phyloP scores from a whole-genome alignment of 1,140 invertebrate genomes.

The Chironomus tepperi region DNA sequence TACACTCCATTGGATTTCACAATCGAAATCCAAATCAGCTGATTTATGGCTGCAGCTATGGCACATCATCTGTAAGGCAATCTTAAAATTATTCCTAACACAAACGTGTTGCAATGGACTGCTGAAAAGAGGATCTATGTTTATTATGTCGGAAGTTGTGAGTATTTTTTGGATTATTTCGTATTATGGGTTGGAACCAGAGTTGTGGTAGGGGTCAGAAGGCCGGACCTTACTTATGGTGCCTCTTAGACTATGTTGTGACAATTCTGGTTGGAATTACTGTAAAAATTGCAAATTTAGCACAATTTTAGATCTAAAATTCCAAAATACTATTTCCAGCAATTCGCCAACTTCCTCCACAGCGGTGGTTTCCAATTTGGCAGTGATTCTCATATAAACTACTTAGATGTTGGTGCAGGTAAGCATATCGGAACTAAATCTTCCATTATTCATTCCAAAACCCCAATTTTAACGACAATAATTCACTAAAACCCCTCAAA shows the following conservation, averaged over 20 bases:
- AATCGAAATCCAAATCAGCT: conserved; percentile 55
- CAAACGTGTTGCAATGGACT: conserved; percentile 69
- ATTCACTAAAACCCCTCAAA: too few relatives aligned
- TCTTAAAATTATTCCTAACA: conserved; percentile 65
- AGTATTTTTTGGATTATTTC: neutral
- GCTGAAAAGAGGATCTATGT: conserved; percentile 80
- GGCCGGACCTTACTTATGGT: too few relatives aligned
- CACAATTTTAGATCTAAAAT: too few relatives aligned
- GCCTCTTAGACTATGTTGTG: neutral
- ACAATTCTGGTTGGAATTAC: too few relatives aligned
- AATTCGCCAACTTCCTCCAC: neutral
- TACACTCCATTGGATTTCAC: conserved; percentile 56
- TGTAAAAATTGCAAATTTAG: too few relatives aligned
- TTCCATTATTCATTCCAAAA: too few relatives aligned
- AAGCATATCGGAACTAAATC: too few relatives aligned
- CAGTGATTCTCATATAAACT: conserved; percentile 32
- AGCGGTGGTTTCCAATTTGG: neutral
- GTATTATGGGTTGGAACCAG: neutral
- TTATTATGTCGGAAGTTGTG: conserved; percentile 60
- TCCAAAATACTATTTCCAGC: too few relatives aligned
- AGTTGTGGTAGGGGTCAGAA: too few relatives aligned
- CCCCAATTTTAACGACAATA: too few relatives aligned
- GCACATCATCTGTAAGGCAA: conserved; percentile 53
- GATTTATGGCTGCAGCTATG: conserved; percentile 62
- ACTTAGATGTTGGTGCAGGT: conserved; percentile 78